phyloP scores from a whole-genome alignment of 2,113 vertebrate genomes.

The Cryptoleucopteryx plumbea region DNA sequence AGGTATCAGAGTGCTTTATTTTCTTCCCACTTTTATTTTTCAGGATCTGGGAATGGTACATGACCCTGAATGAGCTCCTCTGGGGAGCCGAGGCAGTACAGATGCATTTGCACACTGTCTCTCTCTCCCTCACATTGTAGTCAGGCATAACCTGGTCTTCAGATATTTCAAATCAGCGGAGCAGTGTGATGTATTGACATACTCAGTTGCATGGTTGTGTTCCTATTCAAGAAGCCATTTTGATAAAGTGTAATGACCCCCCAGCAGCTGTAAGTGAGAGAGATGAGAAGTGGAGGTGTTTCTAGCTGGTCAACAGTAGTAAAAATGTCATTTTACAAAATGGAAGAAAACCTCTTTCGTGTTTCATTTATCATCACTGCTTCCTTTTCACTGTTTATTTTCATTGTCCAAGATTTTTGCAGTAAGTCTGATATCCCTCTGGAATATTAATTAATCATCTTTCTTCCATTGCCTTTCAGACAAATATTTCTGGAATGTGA shows the following conservation, averaged over 20 bases:
- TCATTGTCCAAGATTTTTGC: background rate
- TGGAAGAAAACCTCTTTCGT: background rate
- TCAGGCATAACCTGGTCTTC: background rate
- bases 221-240: background rate
- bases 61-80: background rate
- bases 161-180: background rate
- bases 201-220: background rate
- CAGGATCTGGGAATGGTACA: background rate
- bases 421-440: background rate
- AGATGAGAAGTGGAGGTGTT: background rate
- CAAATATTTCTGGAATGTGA: constrained; percentile 62
- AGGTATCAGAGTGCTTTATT: accelerated
- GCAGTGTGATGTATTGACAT: background rate
- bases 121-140: background rate
- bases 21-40: background rate
- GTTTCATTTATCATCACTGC: background rate
- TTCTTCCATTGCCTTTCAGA: constrained; percentile 45
- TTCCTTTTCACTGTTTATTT: background rate
- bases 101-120: background rate
- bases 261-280: background rate
- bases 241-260: background rate
- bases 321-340: background rate
- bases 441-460: background rate
- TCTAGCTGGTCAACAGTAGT: background rate
- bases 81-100: background rate